Evolutionary conservation across 2,797 vertebrate genomes (phyloP).

Genomic region (Eleutherodactylus coqui): DNA sequence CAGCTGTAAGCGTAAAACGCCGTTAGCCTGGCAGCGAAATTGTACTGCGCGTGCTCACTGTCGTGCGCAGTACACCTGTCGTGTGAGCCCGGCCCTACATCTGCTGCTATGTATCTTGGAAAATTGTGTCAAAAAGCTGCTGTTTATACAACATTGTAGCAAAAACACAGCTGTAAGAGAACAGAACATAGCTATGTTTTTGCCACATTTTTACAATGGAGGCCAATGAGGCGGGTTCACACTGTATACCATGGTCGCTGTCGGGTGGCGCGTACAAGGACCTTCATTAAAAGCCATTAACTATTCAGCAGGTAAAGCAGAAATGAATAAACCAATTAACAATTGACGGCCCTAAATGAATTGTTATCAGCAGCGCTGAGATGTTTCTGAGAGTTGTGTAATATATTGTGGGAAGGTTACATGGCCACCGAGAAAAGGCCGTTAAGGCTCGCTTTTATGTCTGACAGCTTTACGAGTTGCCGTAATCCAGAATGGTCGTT

Average conservation of each 20-base stretch:
- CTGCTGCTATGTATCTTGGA: no score
- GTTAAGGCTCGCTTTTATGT: constrained; percentile 18
- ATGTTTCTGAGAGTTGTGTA: constrained; percentile 37
- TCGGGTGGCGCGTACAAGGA: no score
- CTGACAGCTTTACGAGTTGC: constrained; percentile 46
- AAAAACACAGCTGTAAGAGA: no score
- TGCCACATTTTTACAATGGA: neutral
- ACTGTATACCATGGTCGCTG: neutral
- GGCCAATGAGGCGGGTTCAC: no score
- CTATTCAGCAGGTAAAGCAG: neutral
- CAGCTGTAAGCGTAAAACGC: no score
- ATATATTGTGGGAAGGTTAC: constrained; percentile 29
- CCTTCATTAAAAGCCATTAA: neutral
- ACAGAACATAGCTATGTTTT: no score
- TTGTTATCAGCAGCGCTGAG: constrained; percentile 29
- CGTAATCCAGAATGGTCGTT: constrained; percentile 29
- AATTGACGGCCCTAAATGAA: constrained; percentile 10
- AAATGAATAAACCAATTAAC: constrained; percentile 26
- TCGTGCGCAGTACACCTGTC: no score
- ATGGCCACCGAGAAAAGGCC: neutral
- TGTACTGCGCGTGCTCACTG: no score
- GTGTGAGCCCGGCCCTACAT: no score
- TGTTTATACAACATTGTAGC: no score
- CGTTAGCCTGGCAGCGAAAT: no score
- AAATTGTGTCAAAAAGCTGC: no score